Evolutionary conservation across 2,888 invertebrate species (phyloP), one percentile per base, ranked within the genome.

Genomic region (Drosophila sordidula): DNA sequence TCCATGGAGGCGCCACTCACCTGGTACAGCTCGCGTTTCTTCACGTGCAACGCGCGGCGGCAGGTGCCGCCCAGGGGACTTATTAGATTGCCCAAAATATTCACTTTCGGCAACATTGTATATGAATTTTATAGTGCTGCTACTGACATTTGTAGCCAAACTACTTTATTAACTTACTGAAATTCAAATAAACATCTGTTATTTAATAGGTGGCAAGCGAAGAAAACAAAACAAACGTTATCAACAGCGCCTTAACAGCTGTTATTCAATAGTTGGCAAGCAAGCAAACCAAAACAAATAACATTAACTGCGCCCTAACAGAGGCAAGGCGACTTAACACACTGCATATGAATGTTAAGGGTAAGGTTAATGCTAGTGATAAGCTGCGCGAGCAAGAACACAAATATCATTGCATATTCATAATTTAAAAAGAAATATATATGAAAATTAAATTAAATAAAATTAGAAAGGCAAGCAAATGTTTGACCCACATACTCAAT

Each of bases 21-120:
- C 64, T 67, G 58, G 34, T 89, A 85, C 2, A 64, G 32, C 6
- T 84, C 89, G 0, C 69, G 59, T 1, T 75, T 69, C n/a, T 89
- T 87, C 6, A 76, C 32, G 36, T 85, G 87, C 47, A 89, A 2
- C 0, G 57, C 54, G 6, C 84, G 87, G 11, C n/a, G n/a, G 8
- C 34, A 42, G n/a, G 18, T 12, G 6, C 25, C n/a, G 14, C 32
- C 14, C 0, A 70, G 22, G 1, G 52, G 47, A 22, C 8, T 38
- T 18, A 68, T 29, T 0, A 42, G 26, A 49, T 42, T 38, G 1
- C 34, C 0, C 1, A 75, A 8, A 42, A 56, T 56, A 14, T 46
- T 54, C 8, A 8, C 47, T 3, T 14, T 45, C 9, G 47, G 44
- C 29, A 70, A 42, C 74, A 75, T 75, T 16, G 38, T 25, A 1